Evolutionary conservation across 1,140 invertebrate species (phyloP).

Genomic region (Papilio dardanus): DNA sequence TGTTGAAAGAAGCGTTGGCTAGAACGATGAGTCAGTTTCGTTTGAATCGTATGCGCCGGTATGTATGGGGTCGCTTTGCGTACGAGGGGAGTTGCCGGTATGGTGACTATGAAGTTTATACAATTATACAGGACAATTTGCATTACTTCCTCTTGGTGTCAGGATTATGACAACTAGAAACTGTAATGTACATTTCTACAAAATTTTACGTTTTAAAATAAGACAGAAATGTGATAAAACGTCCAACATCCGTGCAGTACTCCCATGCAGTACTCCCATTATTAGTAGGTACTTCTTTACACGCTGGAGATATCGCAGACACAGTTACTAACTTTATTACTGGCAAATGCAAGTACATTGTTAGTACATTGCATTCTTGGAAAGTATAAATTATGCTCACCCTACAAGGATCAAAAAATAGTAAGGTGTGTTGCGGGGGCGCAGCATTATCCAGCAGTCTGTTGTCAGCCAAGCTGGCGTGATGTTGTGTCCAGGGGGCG

Average conservation of each 20-base stretch:
- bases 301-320: too few relatives aligned
- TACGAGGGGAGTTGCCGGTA: conserved; percentile 24
- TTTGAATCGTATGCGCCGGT: conserved; percentile 28
- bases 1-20: not conserved
- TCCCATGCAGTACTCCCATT: too few relatives aligned
- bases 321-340: too few relatives aligned
- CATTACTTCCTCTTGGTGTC: not conserved
- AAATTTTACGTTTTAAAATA: too few relatives aligned
- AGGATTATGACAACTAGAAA: too few relatives aligned
- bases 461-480: conserved; percentile 62
- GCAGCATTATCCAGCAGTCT: conserved; percentile 12
- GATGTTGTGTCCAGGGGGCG: conserved; percentile 71
- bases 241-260: too few relatives aligned
- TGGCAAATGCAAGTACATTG: not conserved
- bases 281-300: too few relatives aligned
- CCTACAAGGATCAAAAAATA: conserved; percentile 26
- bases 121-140: not conserved
- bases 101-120: not conserved
- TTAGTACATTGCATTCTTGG: not conserved
- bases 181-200: too few relatives aligned
- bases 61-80: conserved; percentile 28
- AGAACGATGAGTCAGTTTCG: conserved; percentile 31
- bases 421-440: conserved; percentile 13
- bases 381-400: not conserved
- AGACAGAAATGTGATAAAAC: too few relatives aligned